These are phyloP conservation scores for Actinia equina DNA, from an alignment of 64 coral and sea anemone genomes.

Conservation along the genomic window DNA sequence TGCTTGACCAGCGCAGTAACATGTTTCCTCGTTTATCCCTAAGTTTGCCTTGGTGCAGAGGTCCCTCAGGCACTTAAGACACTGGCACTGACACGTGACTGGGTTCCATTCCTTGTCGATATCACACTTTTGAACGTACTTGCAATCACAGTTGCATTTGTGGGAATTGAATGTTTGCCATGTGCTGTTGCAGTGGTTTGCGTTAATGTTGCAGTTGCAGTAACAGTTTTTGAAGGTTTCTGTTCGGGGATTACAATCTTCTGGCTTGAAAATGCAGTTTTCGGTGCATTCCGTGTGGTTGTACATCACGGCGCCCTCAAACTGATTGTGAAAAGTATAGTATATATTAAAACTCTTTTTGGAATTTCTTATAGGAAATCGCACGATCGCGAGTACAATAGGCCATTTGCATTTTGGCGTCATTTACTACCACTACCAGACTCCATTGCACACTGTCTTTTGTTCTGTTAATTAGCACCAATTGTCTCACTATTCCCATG, in stretches of 20 bases:
- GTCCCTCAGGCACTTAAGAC: neutral
- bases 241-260: neutral
- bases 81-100: slow-evolving; percentile 13
- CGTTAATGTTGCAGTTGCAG: neutral
- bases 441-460: too few relatives aligned
- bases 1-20: neutral
- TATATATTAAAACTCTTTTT: too few relatives aligned
- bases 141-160: slow-evolving; percentile 7
- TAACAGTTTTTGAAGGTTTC: neutral
- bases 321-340: neutral
- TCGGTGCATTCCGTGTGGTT: neutral
- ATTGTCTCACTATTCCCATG: too few relatives aligned
- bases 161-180: neutral
- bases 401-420: too few relatives aligned
- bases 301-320: neutral
- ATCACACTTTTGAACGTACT: neutral
- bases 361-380: too few relatives aligned
- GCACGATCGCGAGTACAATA: too few relatives aligned
- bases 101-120: neutral
- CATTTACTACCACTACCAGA: too few relatives aligned
- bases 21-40: neutral
- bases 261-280: neutral
- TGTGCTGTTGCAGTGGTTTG: neutral
- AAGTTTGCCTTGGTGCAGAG: neutral
- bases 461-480: too few relatives aligned